Base-by-base conservation (phyloP, 1,140 invertebrate genomes). In the Eufriesea mexicana region DNA sequence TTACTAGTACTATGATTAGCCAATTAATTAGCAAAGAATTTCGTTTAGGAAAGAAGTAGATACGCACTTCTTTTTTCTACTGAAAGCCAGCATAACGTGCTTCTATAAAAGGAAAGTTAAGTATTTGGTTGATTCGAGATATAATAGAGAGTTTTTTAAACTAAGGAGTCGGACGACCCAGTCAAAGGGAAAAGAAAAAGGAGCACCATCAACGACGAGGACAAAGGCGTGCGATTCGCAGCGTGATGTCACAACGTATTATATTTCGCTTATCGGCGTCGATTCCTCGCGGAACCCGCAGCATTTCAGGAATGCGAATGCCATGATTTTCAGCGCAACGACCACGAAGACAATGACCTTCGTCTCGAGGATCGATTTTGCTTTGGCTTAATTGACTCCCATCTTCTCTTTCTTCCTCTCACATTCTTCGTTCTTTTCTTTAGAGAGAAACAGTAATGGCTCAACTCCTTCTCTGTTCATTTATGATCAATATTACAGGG, bases 261-360 rank as follows among this genome's bases (percentile, higher is more conserved):
- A 86, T 86, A 91, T 93, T 92, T 92, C 92, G 91, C 91, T 92
- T 91, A 92, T 92, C 90, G 86, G 84, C 73, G 80, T 82, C 87
- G 81, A 88, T 91, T 88, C 81, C 85, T 80, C 85, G 87, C 79
- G 83, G 83, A 85, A 90, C 85, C 70, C 81, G 77, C 86, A 87
- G 89, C 87, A 88, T 92, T 91, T 91, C 90, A 86, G 89, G 91
- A 92, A 92, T 91, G 91, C 89, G 88, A 89, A 88, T 88, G 86
- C 78, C 83, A 84, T 16, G 76, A 70, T 88, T 87, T 88, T 73
- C 25, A 64, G 51, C 4, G 28, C 28, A 25, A 67, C 66, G 51
- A 66, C 68, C 42, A 62, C 81, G 59, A 47, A 55, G 83, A 71
- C 66, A 62, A 78, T 57, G 74, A 83, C 76, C 73, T 83, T 77